A percentile compares a stretch with the other conserved stretches of the same genome.
Conservation (phyloP, 2,797 vertebrate species). For the Sylvia borin region DNA sequence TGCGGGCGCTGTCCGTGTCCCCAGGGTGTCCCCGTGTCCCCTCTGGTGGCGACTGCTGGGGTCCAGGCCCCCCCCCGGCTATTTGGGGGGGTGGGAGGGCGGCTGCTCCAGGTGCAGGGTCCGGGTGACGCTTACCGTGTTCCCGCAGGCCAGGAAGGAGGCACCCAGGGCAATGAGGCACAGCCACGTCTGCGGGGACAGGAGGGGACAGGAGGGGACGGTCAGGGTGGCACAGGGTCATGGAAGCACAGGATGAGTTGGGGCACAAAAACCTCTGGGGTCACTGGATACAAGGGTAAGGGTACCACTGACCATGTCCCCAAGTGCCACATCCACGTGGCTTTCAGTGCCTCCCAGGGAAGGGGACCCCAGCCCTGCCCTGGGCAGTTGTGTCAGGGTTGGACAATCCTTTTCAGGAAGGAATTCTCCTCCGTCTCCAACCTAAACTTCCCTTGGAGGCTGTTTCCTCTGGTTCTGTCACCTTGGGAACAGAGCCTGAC, state of each 20-base stretch:
- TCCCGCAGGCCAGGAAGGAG: slow-evolving; percentile 84
- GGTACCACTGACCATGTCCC: neutral
- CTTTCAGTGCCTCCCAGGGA: too few relatives aligned
- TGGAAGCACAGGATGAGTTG: rapidly evolving
- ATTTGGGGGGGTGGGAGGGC: slow-evolving; percentile 72
- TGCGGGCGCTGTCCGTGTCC: too few relatives aligned
- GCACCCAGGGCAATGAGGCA: slow-evolving; percentile 89
- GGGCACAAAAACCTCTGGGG: neutral
- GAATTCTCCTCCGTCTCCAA: neutral
- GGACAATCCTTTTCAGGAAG: neutral
- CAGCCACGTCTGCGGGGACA: slow-evolving; percentile 82
- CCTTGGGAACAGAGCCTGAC: neutral
- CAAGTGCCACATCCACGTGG: neutral
- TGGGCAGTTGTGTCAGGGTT: neutral
- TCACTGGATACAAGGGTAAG: too few relatives aligned
- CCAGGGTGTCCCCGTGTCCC: too few relatives aligned
- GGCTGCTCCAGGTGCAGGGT: slow-evolving; percentile 80
- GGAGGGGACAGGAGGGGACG: neutral
- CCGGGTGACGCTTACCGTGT: slow-evolving; percentile 86
- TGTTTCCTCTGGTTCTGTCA: rapidly evolving
- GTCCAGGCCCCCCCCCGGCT: neutral
- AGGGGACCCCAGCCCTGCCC: neutral
- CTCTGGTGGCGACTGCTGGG: too few relatives aligned
- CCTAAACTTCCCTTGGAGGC: neutral
- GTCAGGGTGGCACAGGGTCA: neutral